phyloP scores from a whole-genome alignment of 1,140 invertebrate species.

The Aphelenchoides besseyi region DNA sequence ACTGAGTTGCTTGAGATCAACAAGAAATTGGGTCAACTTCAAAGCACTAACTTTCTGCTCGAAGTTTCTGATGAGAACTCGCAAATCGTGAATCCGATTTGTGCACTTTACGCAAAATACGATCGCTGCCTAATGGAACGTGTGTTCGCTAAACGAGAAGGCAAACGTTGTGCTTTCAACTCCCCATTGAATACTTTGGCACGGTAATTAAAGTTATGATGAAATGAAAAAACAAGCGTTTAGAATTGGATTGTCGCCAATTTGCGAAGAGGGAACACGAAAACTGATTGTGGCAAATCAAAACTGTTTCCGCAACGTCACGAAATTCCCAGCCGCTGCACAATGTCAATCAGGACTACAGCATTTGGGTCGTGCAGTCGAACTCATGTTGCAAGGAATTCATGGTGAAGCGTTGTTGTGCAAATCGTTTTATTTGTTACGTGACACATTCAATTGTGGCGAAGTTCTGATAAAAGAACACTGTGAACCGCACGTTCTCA shows the following conservation, averaged over 20 bases:
- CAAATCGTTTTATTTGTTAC: conserved; percentile 56
- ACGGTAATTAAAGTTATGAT: conserved; percentile 20
- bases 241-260: conserved; percentile 57
- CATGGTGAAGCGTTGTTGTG: conserved; percentile 60
- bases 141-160: conserved; percentile 43
- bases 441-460: conserved; percentile 53
- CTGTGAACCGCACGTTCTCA: conserved; percentile 37
- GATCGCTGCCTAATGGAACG: conserved; percentile 49
- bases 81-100: conserved; percentile 43
- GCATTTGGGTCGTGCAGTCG: conserved; percentile 42
- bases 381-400: conserved; percentile 54
- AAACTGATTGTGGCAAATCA: conserved; percentile 37
- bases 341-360: conserved; percentile 52
- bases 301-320: conserved; percentile 43
- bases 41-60: conserved; percentile 54
- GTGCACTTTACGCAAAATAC: conserved; percentile 51
- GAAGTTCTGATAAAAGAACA: conserved; percentile 42
- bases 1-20: conserved; percentile 59
- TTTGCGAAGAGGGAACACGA: conserved; percentile 50
- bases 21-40: conserved; percentile 47
- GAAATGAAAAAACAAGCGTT: background rate
- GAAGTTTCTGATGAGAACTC: conserved; percentile 37
- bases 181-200: conserved; percentile 59
- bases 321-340: conserved; percentile 25
- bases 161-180: conserved; percentile 55